Base-by-base conservation (phyloP, 92 coral and sea anemone genomes). In the Nematostella vectensis region DNA sequence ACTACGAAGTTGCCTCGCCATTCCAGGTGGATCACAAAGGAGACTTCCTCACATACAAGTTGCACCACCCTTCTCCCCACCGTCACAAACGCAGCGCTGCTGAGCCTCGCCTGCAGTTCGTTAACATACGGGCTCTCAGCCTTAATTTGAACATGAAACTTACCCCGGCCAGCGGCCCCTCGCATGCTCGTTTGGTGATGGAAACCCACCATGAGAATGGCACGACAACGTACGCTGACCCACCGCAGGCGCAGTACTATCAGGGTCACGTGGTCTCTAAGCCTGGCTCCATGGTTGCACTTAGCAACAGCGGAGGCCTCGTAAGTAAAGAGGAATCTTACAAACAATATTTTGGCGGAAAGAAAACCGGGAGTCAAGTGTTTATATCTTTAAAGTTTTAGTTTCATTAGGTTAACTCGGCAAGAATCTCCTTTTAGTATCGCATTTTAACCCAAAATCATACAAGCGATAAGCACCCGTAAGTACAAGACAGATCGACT, bases 231-330 rank as follows among this genome's bases (percentile, higher is more conserved):
- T 72, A 72, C 65, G 65, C 68, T 37, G 50, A 55, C 3, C 69
- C 54, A 9, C 77, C 82, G 0, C 44, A 30, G 20, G 37, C 59
- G 11, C 55, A 58, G 2, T 68, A 74, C 33, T 76, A 71, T 31
- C 56, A 62, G 47, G 96, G 96, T 44, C 84, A 89, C 54, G 96
- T 89, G 78, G 63, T 67, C 17, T 85, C 94, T 12, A 48, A 80
- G 27, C 94, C 88, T 48, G 79, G 69, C 18, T 79, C 87, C 11
- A 43, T 47, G 17, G 94, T 64, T 4, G 68, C 83, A 1, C 29
- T 85, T 23, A 75, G 71, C 57, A 81, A 70, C 48, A 45, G 57
- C 1, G 77, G 54, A 31, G 79, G 77, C 17, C 26, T 83, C 82
- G 94, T 83, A 59, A 48, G 82, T 49, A 38, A 50, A 8, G 15